Base-by-base conservation (phyloP, 2,113 vertebrate species). In the Thunnus thynnus region DNA sequence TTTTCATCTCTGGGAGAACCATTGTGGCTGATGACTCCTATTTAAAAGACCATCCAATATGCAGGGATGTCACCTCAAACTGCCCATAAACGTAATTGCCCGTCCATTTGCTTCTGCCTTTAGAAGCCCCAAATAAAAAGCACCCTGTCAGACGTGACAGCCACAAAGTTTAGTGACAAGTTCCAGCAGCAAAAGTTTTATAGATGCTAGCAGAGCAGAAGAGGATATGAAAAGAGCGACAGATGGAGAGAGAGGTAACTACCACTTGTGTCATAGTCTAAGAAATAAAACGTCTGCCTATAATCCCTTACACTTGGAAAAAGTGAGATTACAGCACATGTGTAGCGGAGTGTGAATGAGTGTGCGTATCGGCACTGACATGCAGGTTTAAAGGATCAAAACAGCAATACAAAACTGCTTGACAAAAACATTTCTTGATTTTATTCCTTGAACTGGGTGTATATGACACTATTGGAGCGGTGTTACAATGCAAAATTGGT, bases 41-140 rank as follows among this genome's bases (percentile, higher is more conserved):
- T 95, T 96, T 95, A 95, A 95, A 94, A 92, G 93, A 92, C 92
- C 91, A 94, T 95, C 93, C 94, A 95, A 94, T 94, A 95, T 93
- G 94, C 94, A 95, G 94, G 90, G 90, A 93, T 95, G 95, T 95
- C 94, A 95, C 93, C 90, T 92, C 92, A 93, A 94, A 94, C 93
- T 92, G 94, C 89, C 93, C 91, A 91, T 94, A 94, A 94, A 93
- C 52, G 94, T 95, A 95, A 95, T 95, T 95, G 95, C 93, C 88
- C 88, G 80, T 94, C 94, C 93, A 95, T 96, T 95, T 95, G 93
- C 84, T 75, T 86, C 86, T 92, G 86, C 89, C 87, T 89, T 89
- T 89, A 88, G 91, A 93, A 92, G 90, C 86, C 83, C 80, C 89
- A 86, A 91, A 93, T 94, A 94, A 94, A 30, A 94, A 93, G 90